A percentile compares a stretch with the other conserved stretches of the same genome.
Evolutionary conservation across 2,797 vertebrate species (phyloP).

Genomic region (Myiotriccus ornatus): DNA sequence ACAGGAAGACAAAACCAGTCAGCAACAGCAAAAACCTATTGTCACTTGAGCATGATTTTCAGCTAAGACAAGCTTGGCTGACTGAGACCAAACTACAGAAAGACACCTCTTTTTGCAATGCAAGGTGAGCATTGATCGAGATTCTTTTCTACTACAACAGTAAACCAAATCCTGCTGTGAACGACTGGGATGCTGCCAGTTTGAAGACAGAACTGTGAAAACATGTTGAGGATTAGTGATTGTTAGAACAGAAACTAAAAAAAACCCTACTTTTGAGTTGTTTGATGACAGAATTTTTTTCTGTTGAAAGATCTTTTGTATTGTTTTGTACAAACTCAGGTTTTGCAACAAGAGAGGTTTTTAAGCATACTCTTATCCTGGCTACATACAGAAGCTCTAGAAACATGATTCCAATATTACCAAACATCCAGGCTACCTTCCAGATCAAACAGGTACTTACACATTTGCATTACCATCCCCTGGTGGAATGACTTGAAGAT

Average conservation of each 20-base stretch:
- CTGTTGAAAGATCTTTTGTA: neutral
- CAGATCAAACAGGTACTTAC: neutral
- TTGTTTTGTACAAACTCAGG: neutral
- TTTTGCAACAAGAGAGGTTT: neutral
- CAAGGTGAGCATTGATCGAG: neutral
- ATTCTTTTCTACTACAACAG: neutral
- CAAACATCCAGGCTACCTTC: neutral
- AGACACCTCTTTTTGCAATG: neutral
- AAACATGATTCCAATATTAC: neutral
- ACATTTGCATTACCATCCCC: neutral
- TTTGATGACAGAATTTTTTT: neutral
- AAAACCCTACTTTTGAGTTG: neutral
- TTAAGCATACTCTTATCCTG: neutral
- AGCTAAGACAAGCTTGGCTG: neutral
- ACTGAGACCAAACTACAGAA: neutral
- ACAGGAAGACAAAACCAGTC: neutral
- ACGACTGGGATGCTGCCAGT: neutral
- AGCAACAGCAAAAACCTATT: neutral
- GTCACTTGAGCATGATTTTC: neutral
- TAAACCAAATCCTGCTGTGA: neutral
- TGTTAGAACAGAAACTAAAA: neutral
- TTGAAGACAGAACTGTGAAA: neutral
- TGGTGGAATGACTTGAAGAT: neutral
- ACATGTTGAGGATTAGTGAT: neutral
- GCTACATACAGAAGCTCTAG: neutral